Percentiles rank a stretch among this genome's conserved stretches.
phyloP scores from a whole-genome alignment of 2,113 vertebrate genomes.

The Tonatia bakeri region DNA sequence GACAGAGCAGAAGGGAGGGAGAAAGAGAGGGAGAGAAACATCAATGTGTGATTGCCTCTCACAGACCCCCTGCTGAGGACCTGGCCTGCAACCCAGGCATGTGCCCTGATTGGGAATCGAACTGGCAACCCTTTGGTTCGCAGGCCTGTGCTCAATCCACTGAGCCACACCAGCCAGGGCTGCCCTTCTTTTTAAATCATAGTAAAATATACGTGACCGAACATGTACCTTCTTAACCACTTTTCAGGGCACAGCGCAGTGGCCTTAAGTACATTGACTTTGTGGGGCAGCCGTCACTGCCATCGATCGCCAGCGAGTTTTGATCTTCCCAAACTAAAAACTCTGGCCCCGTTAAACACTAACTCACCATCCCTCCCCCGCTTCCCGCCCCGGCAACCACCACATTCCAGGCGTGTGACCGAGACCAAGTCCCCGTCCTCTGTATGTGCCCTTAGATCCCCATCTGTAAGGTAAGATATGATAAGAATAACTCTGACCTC shows the following conservation, averaged over 20 bases:
- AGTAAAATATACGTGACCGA: neutral
- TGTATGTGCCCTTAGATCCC: neutral
- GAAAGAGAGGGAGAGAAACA: no score
- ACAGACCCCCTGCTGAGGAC: no score
- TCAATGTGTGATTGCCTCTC: no score
- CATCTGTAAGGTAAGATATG: neutral
- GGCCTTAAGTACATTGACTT: neutral
- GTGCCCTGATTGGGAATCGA: no score
- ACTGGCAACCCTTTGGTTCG: no score
- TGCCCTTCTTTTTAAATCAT: neutral
- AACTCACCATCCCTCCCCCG: neutral
- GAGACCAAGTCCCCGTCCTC: neutral
- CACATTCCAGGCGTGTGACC: neutral
- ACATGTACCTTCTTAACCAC: neutral
- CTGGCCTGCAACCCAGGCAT: no score
- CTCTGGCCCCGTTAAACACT: neutral
- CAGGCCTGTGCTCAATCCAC: no score
- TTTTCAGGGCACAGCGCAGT: neutral
- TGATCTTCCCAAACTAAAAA: neutral
- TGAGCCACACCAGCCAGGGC: no score
- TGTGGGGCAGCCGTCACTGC: neutral
- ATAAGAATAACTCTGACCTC: neutral
- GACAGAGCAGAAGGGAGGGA: no score
- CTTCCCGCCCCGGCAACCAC: neutral
- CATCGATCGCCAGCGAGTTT: neutral